These are phyloP conservation scores for Myotis planiceps DNA, from an alignment of 2,797 vertebrate genomes.

Conservation along the genomic window DNA sequence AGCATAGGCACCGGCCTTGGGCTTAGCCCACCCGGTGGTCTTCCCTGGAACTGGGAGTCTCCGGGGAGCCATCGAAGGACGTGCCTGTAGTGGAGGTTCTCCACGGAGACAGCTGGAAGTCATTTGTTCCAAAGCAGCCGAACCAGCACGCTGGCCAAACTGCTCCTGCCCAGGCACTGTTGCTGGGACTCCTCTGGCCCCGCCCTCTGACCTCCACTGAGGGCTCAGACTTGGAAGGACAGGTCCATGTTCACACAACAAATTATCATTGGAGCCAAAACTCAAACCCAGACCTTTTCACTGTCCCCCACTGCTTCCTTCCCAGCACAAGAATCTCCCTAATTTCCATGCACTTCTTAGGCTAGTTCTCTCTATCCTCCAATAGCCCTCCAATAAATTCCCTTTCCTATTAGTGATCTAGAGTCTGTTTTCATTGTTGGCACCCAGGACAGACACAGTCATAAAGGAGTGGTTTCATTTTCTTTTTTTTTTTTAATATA, in stretches of 20 bases:
- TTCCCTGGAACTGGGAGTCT: background rate
- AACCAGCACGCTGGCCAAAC: background rate
- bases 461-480: background rate
- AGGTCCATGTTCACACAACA: background rate
- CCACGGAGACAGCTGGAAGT: background rate
- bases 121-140: background rate
- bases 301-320: background rate
- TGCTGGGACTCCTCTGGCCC: background rate
- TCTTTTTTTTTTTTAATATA: no score
- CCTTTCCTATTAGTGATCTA: background rate
- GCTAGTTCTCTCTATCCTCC: background rate
- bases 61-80: background rate
- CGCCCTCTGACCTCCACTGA: background rate
- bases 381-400: background rate
- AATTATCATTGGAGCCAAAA: background rate
- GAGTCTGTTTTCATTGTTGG: background rate
- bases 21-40: background rate
- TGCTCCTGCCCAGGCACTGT: background rate
- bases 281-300: background rate
- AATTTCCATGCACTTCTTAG: background rate
- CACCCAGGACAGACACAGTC: background rate
- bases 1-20: background rate
- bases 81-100: background rate
- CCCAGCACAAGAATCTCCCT: background rate
- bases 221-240: background rate